Percentiles rank a stretch among this genome's conserved stretches.
These are phyloP conservation scores for Tipula lateralis DNA, from an alignment of 2,888 invertebrate species.

Conservation along the genomic window DNA sequence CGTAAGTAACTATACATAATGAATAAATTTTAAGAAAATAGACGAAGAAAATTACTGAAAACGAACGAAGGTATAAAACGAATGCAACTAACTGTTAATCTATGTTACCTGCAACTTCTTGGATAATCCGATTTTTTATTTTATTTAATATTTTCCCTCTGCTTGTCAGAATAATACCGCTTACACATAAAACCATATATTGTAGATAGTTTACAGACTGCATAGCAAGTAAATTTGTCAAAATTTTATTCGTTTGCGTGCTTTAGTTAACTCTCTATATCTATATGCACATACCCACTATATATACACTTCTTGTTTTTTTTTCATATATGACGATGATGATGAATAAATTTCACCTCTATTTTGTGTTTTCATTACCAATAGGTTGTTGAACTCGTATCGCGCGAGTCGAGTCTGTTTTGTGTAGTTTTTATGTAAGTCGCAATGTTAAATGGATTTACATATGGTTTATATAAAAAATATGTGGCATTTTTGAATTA, in stretches of 20 bases:
- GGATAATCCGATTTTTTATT: neutral
- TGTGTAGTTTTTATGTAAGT: neutral
- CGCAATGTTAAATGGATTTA: neutral
- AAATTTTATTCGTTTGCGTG: neutral
- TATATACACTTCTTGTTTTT: neutral
- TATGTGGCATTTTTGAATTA: neutral
- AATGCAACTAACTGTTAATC: neutral
- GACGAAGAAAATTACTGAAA: neutral
- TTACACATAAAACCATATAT: neutral
- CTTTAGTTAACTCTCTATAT: neutral
- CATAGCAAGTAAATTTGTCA: neutral
- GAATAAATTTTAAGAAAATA: neutral
- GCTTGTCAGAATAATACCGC: neutral
- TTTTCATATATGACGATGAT: neutral
- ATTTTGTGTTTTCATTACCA: neutral
- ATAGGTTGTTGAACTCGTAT: neutral
- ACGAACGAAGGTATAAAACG: neutral
- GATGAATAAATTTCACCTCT: conserved; percentile 13
- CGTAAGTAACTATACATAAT: neutral
- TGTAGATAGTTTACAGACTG: neutral
- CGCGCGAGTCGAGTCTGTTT: neutral
- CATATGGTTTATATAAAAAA: neutral
- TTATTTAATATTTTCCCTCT: neutral
- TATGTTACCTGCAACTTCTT: neutral
- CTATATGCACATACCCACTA: neutral